Percentiles rank a stretch among this genome's conserved stretches.
These are phyloP conservation scores for Ancistrus triradiatus DNA, from an alignment of 2,113 vertebrate species.

Conservation along the genomic window DNA sequence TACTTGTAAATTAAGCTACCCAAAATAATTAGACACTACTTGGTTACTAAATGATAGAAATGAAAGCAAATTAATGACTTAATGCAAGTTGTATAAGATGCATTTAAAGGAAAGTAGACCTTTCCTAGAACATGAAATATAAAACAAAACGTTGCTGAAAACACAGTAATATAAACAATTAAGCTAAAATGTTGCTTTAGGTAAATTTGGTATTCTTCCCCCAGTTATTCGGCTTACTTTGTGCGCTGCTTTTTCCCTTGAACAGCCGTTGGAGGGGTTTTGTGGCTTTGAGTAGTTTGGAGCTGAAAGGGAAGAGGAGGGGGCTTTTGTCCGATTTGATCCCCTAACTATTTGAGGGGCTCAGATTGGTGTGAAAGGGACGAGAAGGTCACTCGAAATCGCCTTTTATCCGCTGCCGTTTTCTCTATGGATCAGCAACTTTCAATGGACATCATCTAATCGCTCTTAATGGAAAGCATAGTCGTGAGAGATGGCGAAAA, in stretches of 20 bases:
- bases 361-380: constrained; percentile 95
- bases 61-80: too few relatives aligned
- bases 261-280: constrained; percentile 57
- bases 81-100: too few relatives aligned
- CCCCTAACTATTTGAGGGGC: constrained; percentile 83
- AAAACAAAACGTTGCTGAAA: too few relatives aligned
- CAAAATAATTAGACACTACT: too few relatives aligned
- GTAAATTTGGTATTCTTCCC: not conserved
- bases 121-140: too few relatives aligned
- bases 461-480: constrained; percentile 81
- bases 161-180: too few relatives aligned
- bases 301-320: constrained; percentile 80
- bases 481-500: constrained; percentile 70
- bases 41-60: too few relatives aligned
- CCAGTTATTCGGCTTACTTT: constrained; percentile 7
- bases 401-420: constrained; percentile 91
- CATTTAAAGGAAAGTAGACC: too few relatives aligned
- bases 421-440: constrained; percentile 91
- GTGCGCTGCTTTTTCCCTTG: constrained; percentile 7
- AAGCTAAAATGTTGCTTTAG: not conserved
- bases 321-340: constrained; percentile 84
- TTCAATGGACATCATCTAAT: constrained; percentile 94
- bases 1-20: too few relatives aligned
- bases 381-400: constrained; percentile 93
- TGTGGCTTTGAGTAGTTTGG: constrained; percentile 76